Conservation (phyloP, 92 coral and sea anemone genomes). For the Montipora capitata region DNA sequence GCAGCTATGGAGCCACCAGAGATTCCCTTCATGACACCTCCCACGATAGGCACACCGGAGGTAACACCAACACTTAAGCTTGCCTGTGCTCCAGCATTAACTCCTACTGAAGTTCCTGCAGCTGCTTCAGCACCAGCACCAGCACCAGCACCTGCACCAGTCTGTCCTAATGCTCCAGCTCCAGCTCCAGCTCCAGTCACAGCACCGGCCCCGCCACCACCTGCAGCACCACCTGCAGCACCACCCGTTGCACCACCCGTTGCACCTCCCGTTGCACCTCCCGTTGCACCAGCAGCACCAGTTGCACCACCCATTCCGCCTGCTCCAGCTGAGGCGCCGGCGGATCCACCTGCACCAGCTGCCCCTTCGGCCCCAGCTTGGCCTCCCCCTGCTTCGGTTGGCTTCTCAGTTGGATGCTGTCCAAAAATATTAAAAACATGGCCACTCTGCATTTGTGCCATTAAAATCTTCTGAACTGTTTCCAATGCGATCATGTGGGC, state of each 20-base stretch:
- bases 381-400: constrained; percentile 37
- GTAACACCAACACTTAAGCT: constrained; percentile 16
- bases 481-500: constrained; percentile 77
- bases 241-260: constrained; percentile 14
- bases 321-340: constrained; percentile 46
- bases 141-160: constrained; percentile 26
- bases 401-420: constrained; percentile 44
- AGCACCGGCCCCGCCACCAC: constrained; percentile 37
- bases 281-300: constrained; percentile 25
- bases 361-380: constrained; percentile 50
- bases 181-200: constrained; percentile 40
- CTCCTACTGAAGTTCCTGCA: constrained; percentile 27
- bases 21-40: constrained; percentile 35
- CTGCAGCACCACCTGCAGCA: constrained; percentile 44
- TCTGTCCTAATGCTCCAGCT: constrained; percentile 43
- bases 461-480: constrained; percentile 66
- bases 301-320: constrained; percentile 41
- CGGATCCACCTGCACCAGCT: constrained; percentile 30
- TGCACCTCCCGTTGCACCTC: constrained; percentile 25
- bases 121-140: constrained; percentile 49
- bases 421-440: constrained; percentile 67
- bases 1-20: constrained; percentile 41
- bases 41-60: constrained; percentile 28
- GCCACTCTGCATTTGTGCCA: constrained; percentile 64
- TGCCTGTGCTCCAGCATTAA: constrained; percentile 28